Conservation (phyloP, 2,888 invertebrate species). For the Synergus laeviventris region DNA sequence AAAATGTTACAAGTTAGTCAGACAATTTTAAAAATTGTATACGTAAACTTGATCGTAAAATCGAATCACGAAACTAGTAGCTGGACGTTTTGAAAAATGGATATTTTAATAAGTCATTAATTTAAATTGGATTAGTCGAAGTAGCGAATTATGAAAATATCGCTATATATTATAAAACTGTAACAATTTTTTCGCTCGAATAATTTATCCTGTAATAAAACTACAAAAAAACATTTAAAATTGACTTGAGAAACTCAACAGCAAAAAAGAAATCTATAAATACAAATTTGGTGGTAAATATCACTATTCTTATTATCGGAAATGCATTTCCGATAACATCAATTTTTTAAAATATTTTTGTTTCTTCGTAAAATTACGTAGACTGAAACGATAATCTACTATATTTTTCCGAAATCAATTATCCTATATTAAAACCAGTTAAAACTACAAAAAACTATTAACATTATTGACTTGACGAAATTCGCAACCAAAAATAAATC, state of each 20-base stretch:
- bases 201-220: not conserved
- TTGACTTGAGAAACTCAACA: not conserved
- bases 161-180: not conserved
- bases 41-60: not conserved
- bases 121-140: not conserved
- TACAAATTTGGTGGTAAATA: not conserved
- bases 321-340: constrained; percentile 47
- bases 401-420: too few species aligned
- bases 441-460: too few species aligned
- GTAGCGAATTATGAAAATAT: not conserved
- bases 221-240: not conserved
- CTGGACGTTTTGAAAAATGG: not conserved
- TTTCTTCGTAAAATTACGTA: too few species aligned
- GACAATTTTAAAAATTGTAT: not conserved
- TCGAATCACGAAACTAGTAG: not conserved
- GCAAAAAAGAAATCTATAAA: not conserved
- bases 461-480: too few species aligned
- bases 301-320: constrained; percentile 17
- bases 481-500: too few species aligned
- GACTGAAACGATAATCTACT: too few species aligned
- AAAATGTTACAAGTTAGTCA: not conserved
- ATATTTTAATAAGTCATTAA: not conserved
- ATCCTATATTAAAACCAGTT: too few species aligned
- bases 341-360: too few species aligned
- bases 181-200: not conserved